phyloP scores from a whole-genome alignment of 2,888 invertebrate genomes.

The Neoitamus cyanurus region DNA sequence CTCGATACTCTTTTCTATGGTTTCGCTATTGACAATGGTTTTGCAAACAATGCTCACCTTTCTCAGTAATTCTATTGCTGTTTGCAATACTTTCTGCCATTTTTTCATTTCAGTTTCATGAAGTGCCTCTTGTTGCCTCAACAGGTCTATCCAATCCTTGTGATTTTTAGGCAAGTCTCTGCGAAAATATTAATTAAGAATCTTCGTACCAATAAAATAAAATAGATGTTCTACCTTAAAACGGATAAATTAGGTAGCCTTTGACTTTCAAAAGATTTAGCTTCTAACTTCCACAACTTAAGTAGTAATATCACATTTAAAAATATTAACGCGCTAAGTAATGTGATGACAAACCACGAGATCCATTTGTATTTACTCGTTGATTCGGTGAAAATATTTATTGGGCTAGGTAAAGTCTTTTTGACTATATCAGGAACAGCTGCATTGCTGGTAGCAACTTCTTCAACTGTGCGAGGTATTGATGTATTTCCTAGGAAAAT shows the following conservation, averaged over 20 bases:
- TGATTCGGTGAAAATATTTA: constrained; percentile 52
- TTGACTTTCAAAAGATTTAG: constrained; percentile 55
- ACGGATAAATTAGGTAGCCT: constrained; percentile 45
- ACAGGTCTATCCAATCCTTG: constrained; percentile 83
- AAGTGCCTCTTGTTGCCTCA: constrained; percentile 83
- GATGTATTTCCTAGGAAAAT: not conserved
- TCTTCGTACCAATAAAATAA: not conserved
- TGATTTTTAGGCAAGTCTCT: constrained; percentile 79
- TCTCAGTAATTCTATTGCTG: constrained; percentile 76
- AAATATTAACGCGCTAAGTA: constrained; percentile 74
- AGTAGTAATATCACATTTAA: constrained; percentile 86
- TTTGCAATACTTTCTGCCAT: constrained; percentile 82
- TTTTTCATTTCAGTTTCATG: constrained; percentile 84
- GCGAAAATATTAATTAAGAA: constrained; percentile 51
- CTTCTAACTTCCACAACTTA: constrained; percentile 81
- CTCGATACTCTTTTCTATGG: constrained; percentile 61
- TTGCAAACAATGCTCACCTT: constrained; percentile 72
- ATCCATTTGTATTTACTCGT: constrained; percentile 62
- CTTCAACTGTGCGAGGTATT: constrained; percentile 60
- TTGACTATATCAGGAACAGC: constrained; percentile 54
- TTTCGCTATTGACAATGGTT: constrained; percentile 61
- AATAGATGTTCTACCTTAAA: constrained; percentile 15
- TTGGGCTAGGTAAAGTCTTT: constrained; percentile 49
- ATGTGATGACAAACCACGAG: constrained; percentile 67
- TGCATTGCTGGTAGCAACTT: constrained; percentile 56